These are phyloP conservation scores for Nowickia ferox DNA, from an alignment of 2,888 invertebrate species.

Conservation along the genomic window DNA sequence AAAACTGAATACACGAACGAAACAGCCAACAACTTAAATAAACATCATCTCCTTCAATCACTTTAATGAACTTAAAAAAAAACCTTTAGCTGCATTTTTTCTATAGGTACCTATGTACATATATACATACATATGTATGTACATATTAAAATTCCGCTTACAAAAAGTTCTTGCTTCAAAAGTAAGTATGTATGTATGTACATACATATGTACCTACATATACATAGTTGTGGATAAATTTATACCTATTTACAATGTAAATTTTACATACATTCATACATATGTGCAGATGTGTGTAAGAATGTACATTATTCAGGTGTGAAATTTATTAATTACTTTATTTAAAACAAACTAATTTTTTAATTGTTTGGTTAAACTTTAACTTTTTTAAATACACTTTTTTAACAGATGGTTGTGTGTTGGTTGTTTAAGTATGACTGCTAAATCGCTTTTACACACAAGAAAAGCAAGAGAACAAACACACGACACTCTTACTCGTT, in stretches of 20 bases:
- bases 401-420: conserved; percentile 32
- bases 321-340: neutral
- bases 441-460: neutral
- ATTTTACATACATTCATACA: neutral
- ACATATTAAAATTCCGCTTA: neutral
- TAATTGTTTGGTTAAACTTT: conserved; percentile 15
- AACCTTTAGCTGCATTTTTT: neutral
- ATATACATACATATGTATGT: neutral
- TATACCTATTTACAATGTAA: too few relatives aligned
- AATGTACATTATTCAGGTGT: neutral
- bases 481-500: conserved; percentile 38
- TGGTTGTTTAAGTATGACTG: neutral
- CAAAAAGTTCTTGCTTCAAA: neutral
- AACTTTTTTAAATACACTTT: conserved; percentile 24
- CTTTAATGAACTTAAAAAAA: conserved; percentile 58
- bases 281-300: neutral
- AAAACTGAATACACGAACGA: conserved; percentile 23
- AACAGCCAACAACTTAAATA: conserved; percentile 29
- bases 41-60: conserved; percentile 65
- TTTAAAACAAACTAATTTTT: neutral
- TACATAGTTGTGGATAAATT: neutral
- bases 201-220: neutral
- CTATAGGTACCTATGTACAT: neutral
- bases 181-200: neutral
- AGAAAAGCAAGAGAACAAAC: neutral